A percentile compares a stretch with the other conserved stretches of the same genome.
Conservation (phyloP, 2,113 vertebrate species). For the Spermophilus dauricus region DNA sequence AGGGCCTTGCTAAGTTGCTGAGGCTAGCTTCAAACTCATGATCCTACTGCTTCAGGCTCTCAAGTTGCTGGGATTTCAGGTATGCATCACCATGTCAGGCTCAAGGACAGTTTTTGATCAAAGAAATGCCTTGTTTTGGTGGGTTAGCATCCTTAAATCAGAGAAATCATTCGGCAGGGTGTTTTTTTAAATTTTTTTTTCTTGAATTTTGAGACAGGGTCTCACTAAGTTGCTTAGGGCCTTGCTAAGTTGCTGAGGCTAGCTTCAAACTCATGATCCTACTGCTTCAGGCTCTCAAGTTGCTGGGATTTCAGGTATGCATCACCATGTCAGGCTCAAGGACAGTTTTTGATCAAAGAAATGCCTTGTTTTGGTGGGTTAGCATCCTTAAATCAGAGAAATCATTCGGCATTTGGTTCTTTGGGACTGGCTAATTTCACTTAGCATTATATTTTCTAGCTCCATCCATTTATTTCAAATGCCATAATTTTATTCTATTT, state of each 20-base stretch:
- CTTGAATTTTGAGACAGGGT: background rate
- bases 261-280: background rate
- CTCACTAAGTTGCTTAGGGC: background rate
- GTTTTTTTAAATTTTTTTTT: background rate
- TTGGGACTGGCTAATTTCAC: too few relatives aligned
- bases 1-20: background rate
- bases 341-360: background rate
- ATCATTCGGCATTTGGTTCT: too few relatives aligned
- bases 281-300: background rate
- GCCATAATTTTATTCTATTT: too few relatives aligned
- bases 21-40: background rate
- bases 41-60: background rate
- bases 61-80: background rate
- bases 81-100: too few relatives aligned
- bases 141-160: too few relatives aligned
- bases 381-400: too few relatives aligned
- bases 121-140: background rate
- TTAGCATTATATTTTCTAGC: too few relatives aligned
- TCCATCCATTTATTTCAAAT: too few relatives aligned
- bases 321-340: background rate
- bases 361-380: background rate
- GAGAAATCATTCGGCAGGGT: too few relatives aligned
- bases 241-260: background rate
- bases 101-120: background rate
- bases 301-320: background rate